Evolutionary conservation across 2,888 invertebrate genomes (phyloP).

Genomic region (Plutella xylostella): DNA sequence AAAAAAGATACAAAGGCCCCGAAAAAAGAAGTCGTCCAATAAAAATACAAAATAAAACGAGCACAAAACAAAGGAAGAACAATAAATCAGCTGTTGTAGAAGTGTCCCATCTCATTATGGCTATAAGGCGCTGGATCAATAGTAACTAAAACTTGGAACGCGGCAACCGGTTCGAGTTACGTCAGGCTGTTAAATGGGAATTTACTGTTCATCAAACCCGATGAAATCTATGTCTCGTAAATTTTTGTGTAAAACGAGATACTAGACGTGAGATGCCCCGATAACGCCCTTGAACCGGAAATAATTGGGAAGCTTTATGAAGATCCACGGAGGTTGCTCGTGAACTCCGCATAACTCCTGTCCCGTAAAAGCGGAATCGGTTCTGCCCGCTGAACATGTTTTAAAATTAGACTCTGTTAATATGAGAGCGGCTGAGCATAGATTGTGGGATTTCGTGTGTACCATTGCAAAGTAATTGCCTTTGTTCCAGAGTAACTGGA

Average conservation of each 20-base stretch:
- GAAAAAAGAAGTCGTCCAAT: conserved; percentile 20
- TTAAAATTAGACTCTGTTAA: conserved; percentile 33
- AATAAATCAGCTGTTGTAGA: conserved; percentile 46
- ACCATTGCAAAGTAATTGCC: conserved; percentile 31
- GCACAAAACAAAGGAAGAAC: conserved; percentile 34
- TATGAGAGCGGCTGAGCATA: conserved; percentile 20
- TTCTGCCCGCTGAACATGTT: conserved; percentile 39
- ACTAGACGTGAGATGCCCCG: conserved; percentile 51
- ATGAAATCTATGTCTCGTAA: conserved; percentile 51
- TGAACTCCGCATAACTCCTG: background rate
- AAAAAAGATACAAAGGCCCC: too few relatives aligned
- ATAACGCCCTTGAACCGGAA: conserved; percentile 51
- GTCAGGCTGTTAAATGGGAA: conserved; percentile 45
- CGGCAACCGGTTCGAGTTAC: conserved; percentile 27
- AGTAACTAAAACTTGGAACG: background rate
- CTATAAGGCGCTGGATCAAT: conserved; percentile 3
- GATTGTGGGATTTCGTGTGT: conserved; percentile 27
- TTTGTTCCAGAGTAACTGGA: conserved; percentile 21
- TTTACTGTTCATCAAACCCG: conserved; percentile 54
- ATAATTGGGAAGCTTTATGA: conserved; percentile 55
- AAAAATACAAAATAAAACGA: conserved; percentile 26
- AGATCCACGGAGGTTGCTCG: conserved; percentile 25
- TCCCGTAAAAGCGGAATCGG: conserved; percentile 12
- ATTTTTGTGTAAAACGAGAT: conserved; percentile 56
- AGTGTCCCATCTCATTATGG: conserved; percentile 24